Conservation (phyloP, 2,797 vertebrate genomes). For the Chiroxiphia lanceolata region DNA sequence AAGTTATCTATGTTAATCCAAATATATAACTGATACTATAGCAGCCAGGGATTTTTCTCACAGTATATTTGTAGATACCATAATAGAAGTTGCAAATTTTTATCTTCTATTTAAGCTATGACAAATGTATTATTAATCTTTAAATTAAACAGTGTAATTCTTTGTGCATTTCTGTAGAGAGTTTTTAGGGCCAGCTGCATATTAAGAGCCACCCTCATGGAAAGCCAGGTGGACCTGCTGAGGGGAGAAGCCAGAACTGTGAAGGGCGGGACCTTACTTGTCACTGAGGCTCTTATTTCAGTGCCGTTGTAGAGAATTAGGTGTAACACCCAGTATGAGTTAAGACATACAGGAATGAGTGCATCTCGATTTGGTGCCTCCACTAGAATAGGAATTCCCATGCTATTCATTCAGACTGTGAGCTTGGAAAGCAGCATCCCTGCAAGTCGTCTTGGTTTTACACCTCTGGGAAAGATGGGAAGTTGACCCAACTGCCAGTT, state of each 20-base stretch:
- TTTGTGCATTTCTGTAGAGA: neutral
- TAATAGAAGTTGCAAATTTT: neutral
- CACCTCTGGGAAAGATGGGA: neutral
- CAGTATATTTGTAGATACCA: neutral
- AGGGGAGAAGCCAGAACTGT: neutral
- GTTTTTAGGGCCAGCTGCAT: neutral
- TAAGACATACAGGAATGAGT: neutral
- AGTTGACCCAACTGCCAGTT: neutral
- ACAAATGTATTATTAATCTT: neutral
- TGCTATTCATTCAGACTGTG: neutral
- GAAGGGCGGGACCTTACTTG: neutral
- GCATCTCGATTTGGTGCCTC: neutral
- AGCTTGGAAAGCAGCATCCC: neutral
- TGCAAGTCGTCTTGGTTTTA: rapidly evolving
- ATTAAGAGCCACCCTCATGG: neutral
- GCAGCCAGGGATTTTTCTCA: neutral
- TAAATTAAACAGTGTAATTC: neutral
- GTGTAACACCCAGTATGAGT: neutral
- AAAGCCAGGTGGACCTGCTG: neutral
- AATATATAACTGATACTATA: neutral
- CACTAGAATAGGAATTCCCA: neutral
- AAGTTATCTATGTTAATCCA: neutral
- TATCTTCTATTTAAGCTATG: neutral
- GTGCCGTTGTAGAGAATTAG: neutral
- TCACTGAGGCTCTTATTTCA: neutral